Percentiles rank a stretch among this genome's conserved stretches.
phyloP scores from a whole-genome alignment of 53 echinoderm and acorn worm species.

The Patiria pectinifera region DNA sequence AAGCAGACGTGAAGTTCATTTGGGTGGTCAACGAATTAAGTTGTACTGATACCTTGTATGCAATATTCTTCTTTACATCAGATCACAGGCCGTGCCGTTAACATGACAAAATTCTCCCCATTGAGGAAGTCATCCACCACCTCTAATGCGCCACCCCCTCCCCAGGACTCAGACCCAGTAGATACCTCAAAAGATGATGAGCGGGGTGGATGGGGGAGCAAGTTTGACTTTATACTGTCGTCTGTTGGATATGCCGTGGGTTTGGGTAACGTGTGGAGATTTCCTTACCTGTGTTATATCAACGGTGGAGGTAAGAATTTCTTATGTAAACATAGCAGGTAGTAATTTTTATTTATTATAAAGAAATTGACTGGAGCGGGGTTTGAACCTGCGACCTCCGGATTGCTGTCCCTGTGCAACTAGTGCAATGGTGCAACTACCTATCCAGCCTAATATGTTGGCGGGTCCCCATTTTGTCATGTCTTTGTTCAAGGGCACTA shows the following conservation, averaged over 20 bases:
- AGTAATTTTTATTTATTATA: too few species aligned
- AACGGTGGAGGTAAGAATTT: slow-evolving; percentile 63
- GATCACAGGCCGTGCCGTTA: slow-evolving; percentile 12
- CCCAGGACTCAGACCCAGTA: background rate
- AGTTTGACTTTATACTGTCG: slow-evolving; percentile 62
- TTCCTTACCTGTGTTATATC: slow-evolving; percentile 66
- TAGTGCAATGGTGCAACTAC: too few species aligned
- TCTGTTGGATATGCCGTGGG: slow-evolving; percentile 61
- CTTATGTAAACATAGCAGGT: too few species aligned
- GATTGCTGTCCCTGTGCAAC: too few species aligned
- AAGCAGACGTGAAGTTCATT: too few species aligned
- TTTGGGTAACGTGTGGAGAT: slow-evolving; percentile 68
- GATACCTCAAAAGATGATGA: background rate
- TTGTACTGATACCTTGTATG: background rate
- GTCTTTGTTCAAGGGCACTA: too few species aligned
- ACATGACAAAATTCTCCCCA: background rate
- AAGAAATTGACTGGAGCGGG: too few species aligned
- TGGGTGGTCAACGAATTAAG: background rate
- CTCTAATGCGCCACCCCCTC: background rate
- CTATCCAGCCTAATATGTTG: too few species aligned
- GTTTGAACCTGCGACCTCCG: too few species aligned
- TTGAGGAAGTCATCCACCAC: background rate
- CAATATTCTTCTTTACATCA: background rate
- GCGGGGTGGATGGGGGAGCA: slow-evolving; percentile 51
- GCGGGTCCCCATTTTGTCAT: too few species aligned